phyloP scores from a whole-genome alignment of 2,113 vertebrate species.

The Leucoraja erinaceus region DNA sequence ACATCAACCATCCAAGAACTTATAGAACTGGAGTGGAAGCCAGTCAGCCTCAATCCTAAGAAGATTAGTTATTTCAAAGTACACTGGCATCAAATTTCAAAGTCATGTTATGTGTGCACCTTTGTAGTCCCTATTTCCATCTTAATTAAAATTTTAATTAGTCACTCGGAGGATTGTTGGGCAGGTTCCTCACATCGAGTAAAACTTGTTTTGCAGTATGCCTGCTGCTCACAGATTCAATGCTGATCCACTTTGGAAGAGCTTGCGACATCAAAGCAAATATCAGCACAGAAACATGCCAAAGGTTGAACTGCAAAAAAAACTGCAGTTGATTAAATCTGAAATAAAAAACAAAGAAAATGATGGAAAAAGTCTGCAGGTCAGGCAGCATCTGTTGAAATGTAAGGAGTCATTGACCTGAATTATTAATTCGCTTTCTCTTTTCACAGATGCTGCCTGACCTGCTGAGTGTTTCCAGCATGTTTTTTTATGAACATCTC shows the following conservation, averaged over 20 bases:
- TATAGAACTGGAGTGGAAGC: too few relatives aligned
- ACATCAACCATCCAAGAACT: too few relatives aligned
- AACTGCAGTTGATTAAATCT: too few relatives aligned
- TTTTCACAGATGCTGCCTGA: too few relatives aligned
- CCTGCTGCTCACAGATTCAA: neutral
- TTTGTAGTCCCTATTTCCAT: neutral
- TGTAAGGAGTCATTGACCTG: too few relatives aligned
- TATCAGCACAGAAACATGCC: neutral
- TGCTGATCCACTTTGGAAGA: neutral
- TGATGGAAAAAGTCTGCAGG: too few relatives aligned
- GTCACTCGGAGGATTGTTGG: neutral
- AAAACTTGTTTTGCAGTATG: neutral
- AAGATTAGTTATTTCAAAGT: neutral
- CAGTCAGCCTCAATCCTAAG: too few relatives aligned
- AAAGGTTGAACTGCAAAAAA: too few relatives aligned
- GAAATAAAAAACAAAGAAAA: too few relatives aligned
- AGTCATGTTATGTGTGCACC: neutral
- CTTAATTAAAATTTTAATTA: neutral
- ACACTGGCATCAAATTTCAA: neutral
- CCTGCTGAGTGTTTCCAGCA: too few relatives aligned
- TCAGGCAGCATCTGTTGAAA: too few relatives aligned
- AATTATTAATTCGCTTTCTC: too few relatives aligned
- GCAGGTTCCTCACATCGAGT: neutral
- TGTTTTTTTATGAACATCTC: neutral
- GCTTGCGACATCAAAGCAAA: neutral